Conservation (phyloP, 2,888 invertebrate species). For the Melieria omissa region DNA sequence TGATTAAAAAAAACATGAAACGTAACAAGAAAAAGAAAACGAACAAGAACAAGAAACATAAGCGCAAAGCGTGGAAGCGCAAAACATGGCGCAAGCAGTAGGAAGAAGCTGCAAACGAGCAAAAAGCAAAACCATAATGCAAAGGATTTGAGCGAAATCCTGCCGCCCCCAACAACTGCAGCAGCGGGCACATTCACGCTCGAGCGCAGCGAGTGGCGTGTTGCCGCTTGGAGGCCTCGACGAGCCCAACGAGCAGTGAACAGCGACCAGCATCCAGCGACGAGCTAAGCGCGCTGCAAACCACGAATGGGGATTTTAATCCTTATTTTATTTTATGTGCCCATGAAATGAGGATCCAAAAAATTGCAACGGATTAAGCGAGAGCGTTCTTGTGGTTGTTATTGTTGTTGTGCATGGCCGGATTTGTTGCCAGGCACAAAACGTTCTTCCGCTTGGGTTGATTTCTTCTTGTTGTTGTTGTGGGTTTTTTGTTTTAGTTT, state of each 20-base stretch:
- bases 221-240: constrained; percentile 12
- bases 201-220: constrained; percentile 26
- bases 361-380: constrained; percentile 8
- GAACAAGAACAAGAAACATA: not conserved
- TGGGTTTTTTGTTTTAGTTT: too few species aligned
- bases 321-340: constrained; percentile 17
- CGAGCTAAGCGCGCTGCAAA: constrained; percentile 1
- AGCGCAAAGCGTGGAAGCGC: not conserved
- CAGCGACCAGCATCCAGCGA: constrained; percentile 11
- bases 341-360: constrained; percentile 23
- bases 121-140: constrained; percentile 29
- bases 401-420: too few species aligned
- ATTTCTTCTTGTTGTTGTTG: too few species aligned
- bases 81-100: not conserved
- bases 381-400: constrained; percentile 4
- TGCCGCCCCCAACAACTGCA: not conserved
- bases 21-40: constrained; percentile 9
- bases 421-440: too few species aligned
- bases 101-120: constrained; percentile 6
- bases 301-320: constrained; percentile 15
- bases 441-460: too few species aligned
- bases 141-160: constrained; percentile 22
- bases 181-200: constrained; percentile 10
- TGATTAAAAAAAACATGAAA: not conserved
- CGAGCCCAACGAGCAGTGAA: constrained; percentile 28